Evolutionary conservation across 1,140 invertebrate species (phyloP).

Genomic region (Brachionus sp.): DNA sequence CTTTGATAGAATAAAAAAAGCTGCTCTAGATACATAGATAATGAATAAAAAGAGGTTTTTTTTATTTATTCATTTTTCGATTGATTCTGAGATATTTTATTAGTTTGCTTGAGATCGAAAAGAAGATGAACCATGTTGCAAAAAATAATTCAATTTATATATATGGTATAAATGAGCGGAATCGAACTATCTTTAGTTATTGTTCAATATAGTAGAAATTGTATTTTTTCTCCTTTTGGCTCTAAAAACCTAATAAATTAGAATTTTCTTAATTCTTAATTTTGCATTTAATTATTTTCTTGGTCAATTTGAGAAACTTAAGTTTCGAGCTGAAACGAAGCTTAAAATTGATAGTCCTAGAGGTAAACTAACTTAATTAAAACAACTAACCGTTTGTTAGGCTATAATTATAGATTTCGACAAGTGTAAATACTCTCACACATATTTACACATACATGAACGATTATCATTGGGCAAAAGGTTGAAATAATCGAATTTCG

Average conservation of each 20-base stretch:
- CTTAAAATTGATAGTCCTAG: neutral
- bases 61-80: neutral
- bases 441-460: neutral
- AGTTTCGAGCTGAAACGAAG: neutral
- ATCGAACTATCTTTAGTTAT: neutral
- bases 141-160: neutral
- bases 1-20: neutral
- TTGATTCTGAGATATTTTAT: conserved; percentile 16
- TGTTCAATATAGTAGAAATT: conserved; percentile 16
- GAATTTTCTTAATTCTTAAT: conserved; percentile 10
- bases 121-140: conserved; percentile 9
- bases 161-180: neutral
- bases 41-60: neutral
- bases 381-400: neutral
- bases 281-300: conserved; percentile 34
- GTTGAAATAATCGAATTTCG: neutral
- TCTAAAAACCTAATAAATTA: neutral
- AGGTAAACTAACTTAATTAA: conserved; percentile 17
- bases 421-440: neutral
- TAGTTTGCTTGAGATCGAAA: neutral
- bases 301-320: conserved; percentile 23
- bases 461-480: conserved; percentile 9
- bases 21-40: conserved; percentile 44
- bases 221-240: conserved; percentile 5
- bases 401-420: conserved; percentile 16